Conservation (phyloP, 2,888 invertebrate species). For the Hydrotaea diabolus region DNA sequence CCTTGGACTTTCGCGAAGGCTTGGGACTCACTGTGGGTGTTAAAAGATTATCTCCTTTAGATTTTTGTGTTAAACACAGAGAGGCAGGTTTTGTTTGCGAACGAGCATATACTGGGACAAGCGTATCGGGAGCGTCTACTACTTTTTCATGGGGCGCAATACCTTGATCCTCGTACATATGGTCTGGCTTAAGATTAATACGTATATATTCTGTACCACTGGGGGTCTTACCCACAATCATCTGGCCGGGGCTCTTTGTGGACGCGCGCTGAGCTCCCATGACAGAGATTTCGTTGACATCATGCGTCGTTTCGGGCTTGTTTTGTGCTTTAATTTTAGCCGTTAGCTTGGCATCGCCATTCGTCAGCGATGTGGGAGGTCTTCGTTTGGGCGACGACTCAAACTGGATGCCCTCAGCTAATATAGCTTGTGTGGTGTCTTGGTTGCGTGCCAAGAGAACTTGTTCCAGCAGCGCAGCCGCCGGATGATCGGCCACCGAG, state of each 20-base stretch:
- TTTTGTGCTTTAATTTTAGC: slow-evolving; percentile 65
- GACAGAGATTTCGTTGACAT: slow-evolving; percentile 57
- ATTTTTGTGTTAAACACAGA: slow-evolving; percentile 81
- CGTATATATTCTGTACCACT: slow-evolving; percentile 83
- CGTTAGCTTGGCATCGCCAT: slow-evolving; percentile 72
- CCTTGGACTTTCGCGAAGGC: slow-evolving; percentile 77
- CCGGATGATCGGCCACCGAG: slow-evolving; percentile 80
- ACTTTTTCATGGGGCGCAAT: slow-evolving; percentile 80
- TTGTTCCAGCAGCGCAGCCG: slow-evolving; percentile 83
- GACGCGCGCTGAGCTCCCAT: slow-evolving; percentile 75
- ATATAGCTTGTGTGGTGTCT: slow-evolving; percentile 85
- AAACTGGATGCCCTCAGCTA: slow-evolving; percentile 84
- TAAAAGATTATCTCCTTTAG: slow-evolving; percentile 79
- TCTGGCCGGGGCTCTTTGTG: slow-evolving; percentile 78
- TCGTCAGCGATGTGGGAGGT: slow-evolving; percentile 72
- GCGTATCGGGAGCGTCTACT: slow-evolving; percentile 75
- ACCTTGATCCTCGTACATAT: slow-evolving; percentile 85
- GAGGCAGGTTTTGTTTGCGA: slow-evolving; percentile 83
- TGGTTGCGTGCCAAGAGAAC: slow-evolving; percentile 84
- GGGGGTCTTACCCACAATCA: slow-evolving; percentile 79
- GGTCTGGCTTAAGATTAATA: slow-evolving; percentile 88
- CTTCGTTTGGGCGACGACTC: slow-evolving; percentile 76
- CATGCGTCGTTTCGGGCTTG: slow-evolving; percentile 53
- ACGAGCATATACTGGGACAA: slow-evolving; percentile 73
- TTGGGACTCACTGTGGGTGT: slow-evolving; percentile 82